Conservation (phyloP, 2,113 vertebrate genomes). For the Osmerus mordax region DNA sequence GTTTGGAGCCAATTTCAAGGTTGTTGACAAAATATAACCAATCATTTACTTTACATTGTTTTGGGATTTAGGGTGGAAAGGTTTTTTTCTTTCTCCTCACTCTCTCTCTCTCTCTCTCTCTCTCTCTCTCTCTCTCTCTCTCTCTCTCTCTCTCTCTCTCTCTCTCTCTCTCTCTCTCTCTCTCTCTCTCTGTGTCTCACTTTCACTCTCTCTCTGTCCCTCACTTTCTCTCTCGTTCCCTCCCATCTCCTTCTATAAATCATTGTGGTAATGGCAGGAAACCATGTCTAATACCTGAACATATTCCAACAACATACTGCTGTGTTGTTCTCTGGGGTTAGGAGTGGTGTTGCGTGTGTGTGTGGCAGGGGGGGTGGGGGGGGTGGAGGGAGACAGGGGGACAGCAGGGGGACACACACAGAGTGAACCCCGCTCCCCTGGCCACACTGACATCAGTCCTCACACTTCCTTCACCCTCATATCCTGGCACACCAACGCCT, state of each 20-base stretch:
- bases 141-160: background rate
- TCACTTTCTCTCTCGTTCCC: background rate
- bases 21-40: too few species aligned
- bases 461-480: slow-evolving; percentile 34
- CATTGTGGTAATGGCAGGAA: background rate
- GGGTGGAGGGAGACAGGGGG: too few species aligned
- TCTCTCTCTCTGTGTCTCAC: too few species aligned
- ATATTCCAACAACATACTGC: too few species aligned
- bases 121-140: background rate
- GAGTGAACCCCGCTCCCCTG: slow-evolving; percentile 2
- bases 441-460: slow-evolving; percentile 33
- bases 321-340: too few species aligned
- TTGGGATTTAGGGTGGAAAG: background rate
- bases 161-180: background rate
- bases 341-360: too few species aligned
- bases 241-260: background rate
- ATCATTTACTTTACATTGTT: too few species aligned
- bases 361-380: too few species aligned
- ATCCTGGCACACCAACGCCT: background rate
- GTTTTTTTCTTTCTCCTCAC: background rate
- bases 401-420: too few species aligned
- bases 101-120: background rate
- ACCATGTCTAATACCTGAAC: background rate
- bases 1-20: too few species aligned
- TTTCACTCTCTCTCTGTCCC: background rate